Evolutionary conservation across 2,113 vertebrate genomes (phyloP).

Genomic region (Gasterosteus nipponicus): DNA sequence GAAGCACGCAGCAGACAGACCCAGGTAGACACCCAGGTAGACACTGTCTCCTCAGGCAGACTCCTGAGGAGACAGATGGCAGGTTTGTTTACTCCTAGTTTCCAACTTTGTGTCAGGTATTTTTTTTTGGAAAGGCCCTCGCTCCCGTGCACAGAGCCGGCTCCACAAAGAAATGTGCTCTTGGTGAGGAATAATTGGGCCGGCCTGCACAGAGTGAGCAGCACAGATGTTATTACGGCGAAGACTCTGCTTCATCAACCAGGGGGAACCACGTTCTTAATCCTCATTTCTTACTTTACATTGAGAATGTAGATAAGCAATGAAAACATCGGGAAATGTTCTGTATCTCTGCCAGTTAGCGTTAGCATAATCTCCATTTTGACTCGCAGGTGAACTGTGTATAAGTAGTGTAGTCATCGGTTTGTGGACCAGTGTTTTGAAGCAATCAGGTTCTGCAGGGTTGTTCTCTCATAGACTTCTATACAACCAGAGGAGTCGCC

Average conservation of each 20-base stretch:
- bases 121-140: background rate
- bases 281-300: background rate
- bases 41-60: too few relatives aligned
- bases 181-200: background rate
- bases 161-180: background rate
- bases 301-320: too few relatives aligned
- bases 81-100: background rate
- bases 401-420: too few relatives aligned
- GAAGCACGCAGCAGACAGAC: too few relatives aligned
- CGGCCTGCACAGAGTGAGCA: background rate
- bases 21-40: background rate
- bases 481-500: too few relatives aligned
- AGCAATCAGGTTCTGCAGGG: too few relatives aligned
- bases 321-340: too few relatives aligned
- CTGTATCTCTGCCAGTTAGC: too few relatives aligned
- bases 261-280: background rate
- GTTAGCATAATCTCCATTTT: too few relatives aligned
- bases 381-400: too few relatives aligned
- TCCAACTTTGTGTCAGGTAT: background rate
- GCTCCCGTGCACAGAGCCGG: background rate
- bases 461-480: too few relatives aligned
- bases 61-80: background rate
- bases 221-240: background rate
- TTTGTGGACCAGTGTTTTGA: too few relatives aligned
- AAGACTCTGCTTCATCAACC: background rate